Evolutionary conservation across 2,113 vertebrate genomes (phyloP), one percentile per base, ranked within the genome.

Genomic region (Mus spicilegus): DNA sequence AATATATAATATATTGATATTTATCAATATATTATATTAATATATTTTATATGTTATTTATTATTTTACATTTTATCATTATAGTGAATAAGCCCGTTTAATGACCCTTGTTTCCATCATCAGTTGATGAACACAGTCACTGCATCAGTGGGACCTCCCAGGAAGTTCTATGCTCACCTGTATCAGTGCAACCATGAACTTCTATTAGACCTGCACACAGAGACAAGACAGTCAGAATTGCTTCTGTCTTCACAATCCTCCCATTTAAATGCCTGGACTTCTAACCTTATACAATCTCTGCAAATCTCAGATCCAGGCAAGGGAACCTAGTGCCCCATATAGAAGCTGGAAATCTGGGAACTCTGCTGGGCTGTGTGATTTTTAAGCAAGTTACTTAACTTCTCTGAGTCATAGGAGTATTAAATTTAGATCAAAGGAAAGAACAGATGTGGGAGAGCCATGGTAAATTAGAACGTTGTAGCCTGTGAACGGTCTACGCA

Each of bases 351-450:
- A 72, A 81, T 58, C 51, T 70, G 75, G 69, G 91, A 75, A 67
- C 56, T 46, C 42, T 26, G 39, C 49, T n/a, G 81, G 75, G 90
- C 96, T 93, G 73, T 95, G 82, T 89, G 73, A 91, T 75, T 94
- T 65, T 90, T 26, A 89, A 96, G 67, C 39, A 92, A 89, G 30
- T 96, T 92, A 61, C 49, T 93, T 91, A 82, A 94, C 82, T 73
- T 95, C 88, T 93, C 90, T 94, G 89, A 95, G 33, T 93, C 89
- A 95, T 0, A 69, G 65, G 33, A 95, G 5, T 84, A 39, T 92
- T 90, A 96, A 85, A 90, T 89, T 89, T 77, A 96, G 76, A 93
- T 54, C 7, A 73, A 93, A 95, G 67, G 61, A 46, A 84, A 85
- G 58, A 94, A 84, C 87, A 93, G 46, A 73, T 54, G 39, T 70